A percentile compares a stretch with the other conserved stretches of the same genome.
Conservation (phyloP, 2,888 invertebrate genomes). For the Eudemis profundana region DNA sequence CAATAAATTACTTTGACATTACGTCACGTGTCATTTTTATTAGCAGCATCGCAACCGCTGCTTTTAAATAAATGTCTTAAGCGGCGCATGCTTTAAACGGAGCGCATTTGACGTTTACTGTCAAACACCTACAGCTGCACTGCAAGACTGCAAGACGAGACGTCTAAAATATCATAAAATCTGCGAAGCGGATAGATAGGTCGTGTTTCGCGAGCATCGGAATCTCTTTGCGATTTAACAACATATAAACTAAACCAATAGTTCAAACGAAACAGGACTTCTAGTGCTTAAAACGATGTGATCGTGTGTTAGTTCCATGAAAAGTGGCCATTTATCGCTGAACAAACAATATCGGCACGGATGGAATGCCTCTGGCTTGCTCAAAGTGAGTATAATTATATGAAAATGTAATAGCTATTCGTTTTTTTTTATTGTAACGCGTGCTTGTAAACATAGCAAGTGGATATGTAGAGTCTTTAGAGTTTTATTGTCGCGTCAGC, state of each 20-base stretch:
- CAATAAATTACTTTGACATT: not conserved
- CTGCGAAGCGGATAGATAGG: conserved; percentile 21
- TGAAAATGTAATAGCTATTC: conserved; percentile 44
- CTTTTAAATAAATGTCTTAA: not conserved
- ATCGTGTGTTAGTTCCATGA: conserved; percentile 50
- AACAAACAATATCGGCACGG: conserved; percentile 58
- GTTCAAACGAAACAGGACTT: conserved; percentile 11
- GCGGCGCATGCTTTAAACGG: conserved; percentile 23
- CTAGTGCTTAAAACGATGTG: conserved; percentile 49
- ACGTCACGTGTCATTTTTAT: not conserved
- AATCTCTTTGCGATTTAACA: conserved; percentile 9
- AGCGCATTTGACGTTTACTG: conserved; percentile 46
- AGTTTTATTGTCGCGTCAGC: not conserved
- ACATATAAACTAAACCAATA: conserved; percentile 9
- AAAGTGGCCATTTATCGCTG: conserved; percentile 51
- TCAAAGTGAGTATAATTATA: conserved; percentile 64
- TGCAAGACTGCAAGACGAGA: too few relatives aligned
- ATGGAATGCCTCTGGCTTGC: conserved; percentile 70
- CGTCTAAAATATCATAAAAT: conserved; percentile 27
- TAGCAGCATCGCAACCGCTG: not conserved
- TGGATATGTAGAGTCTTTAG: not conserved
- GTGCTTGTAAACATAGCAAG: conserved; percentile 29
- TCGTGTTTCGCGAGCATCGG: conserved; percentile 1
- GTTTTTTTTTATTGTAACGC: conserved; percentile 35
- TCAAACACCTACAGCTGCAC: conserved; percentile 49